phyloP scores from a whole-genome alignment of 2,113 vertebrate species.

The Toxotes jaculatrix region DNA sequence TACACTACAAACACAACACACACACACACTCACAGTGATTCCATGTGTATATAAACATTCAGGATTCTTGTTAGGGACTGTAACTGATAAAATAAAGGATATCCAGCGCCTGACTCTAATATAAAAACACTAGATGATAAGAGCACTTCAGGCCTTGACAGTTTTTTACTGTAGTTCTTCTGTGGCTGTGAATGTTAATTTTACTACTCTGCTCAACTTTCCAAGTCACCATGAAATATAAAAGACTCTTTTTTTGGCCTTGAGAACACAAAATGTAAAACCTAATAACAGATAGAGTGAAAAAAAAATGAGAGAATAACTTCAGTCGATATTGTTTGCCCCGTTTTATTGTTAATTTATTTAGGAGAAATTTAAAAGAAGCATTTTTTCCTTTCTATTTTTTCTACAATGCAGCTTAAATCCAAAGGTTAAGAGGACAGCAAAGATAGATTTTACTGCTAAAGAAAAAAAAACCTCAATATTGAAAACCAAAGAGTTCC shows the following conservation, averaged over 20 bases:
- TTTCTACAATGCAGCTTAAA: slow-evolving; percentile 86
- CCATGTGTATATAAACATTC: slow-evolving; percentile 80
- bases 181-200: slow-evolving; percentile 79
- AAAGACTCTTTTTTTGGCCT: slow-evolving; percentile 54
- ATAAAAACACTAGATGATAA: slow-evolving; percentile 60
- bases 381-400: slow-evolving; percentile 73
- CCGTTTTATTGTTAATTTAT: slow-evolving; percentile 53
- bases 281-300: slow-evolving; percentile 41
- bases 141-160: slow-evolving; percentile 67
- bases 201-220: slow-evolving; percentile 67
- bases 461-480: slow-evolving; percentile 82
- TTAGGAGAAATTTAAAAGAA: slow-evolving; percentile 62
- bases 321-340: slow-evolving; percentile 57
- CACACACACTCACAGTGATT: slow-evolving; percentile 63
- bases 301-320: slow-evolving; percentile 48
- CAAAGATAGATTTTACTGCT: slow-evolving; percentile 83
- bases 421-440: slow-evolving; percentile 87
- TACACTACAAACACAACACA: slow-evolving; percentile 59
- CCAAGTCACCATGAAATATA: slow-evolving; percentile 53
- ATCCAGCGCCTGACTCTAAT: slow-evolving; percentile 59
- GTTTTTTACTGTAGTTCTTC: slow-evolving; percentile 76
- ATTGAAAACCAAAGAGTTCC: slow-evolving; percentile 88
- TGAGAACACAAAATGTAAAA: slow-evolving; percentile 57
- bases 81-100: slow-evolving; percentile 63
- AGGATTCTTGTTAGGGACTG: slow-evolving; percentile 69